These are phyloP conservation scores for Coracias cyanogaster DNA, from an alignment of 2,797 vertebrate species.

Conservation along the genomic window DNA sequence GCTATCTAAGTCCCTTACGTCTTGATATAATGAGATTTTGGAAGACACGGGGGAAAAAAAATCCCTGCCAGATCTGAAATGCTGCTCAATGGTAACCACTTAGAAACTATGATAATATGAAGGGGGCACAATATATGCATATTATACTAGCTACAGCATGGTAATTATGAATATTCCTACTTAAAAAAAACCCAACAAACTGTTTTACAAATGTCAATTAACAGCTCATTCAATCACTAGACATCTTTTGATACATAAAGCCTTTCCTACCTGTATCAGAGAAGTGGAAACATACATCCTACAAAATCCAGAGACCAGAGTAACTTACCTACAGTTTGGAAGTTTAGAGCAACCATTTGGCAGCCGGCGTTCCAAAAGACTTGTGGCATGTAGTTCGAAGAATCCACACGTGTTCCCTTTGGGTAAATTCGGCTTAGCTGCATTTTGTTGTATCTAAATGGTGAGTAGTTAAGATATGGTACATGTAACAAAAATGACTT, in stretches of 20 bases:
- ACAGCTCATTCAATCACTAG: background rate
- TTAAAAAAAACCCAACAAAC: background rate
- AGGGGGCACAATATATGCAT: background rate
- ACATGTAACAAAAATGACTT: background rate
- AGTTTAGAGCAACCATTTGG: slow-evolving; percentile 97
- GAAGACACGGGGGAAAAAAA: background rate
- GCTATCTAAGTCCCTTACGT: background rate
- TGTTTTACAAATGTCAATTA: background rate
- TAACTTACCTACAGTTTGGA: slow-evolving; percentile 93
- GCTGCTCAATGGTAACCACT: background rate
- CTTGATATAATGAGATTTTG: background rate
- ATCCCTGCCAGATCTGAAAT: background rate
- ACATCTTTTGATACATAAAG: background rate
- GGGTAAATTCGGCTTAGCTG: slow-evolving; percentile 98
- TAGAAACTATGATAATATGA: background rate
- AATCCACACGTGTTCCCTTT: slow-evolving; percentile 97
- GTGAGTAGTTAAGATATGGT: slow-evolving; percentile 78
- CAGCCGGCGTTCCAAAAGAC: slow-evolving; percentile 99
- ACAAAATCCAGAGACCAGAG: background rate
- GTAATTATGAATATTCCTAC: background rate
- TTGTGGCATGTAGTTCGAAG: slow-evolving; percentile 98
- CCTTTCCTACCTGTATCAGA: background rate
- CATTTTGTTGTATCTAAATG: slow-evolving; percentile 94
- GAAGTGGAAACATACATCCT: background rate
- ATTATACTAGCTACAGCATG: background rate